Evolutionary conservation across 37 sponge, comb jelly and placozoan species (phyloP), one percentile per base, ranked within the genome.

Genomic region (Cladorhizidae sp.): DNA sequence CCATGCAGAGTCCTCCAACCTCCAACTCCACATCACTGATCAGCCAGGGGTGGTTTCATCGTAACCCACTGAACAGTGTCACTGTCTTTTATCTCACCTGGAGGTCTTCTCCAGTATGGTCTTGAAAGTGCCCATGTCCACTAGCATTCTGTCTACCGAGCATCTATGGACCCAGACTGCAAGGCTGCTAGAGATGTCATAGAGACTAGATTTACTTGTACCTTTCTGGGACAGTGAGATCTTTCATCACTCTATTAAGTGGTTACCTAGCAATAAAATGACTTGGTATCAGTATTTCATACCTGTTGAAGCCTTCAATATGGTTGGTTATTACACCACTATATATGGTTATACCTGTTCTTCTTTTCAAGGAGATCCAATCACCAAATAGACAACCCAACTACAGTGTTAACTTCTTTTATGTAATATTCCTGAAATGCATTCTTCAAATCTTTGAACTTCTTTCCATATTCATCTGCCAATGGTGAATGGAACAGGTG

Each of bases 251-350:
- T 63, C 26, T 22, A 23, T 8, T 63, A 25, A 9, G 8, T 26
- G 9, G 64, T 63, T 23, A 20, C n/a, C 12, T 20, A 9, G 21
- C 31, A 20, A 23, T 63, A 11, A 52, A 52, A 18, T 52, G 15
- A 18, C 11, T 52, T 15, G 11, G 11, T 18, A 11, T 15, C 11
- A 11, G 15, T 15, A 52, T 11, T 42, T 82, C 32, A 20, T 69
- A 35, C 32, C 65, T 64, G 72, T 89, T 89, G 55, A 89, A 72
- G 1, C 89, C 74, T 49, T 89, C 89, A 50, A 72, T 63, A 33
- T 89, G 89, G 75, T 89, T 89, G 55, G 43, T 89, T 26, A 80
- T 89, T 50, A 87, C 82, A 3, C 89, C 89, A 64, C 80, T 80
- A 76, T 87, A 87, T 40, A 73, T 57, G 41, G n/a, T n/a, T n/a